Evolutionary conservation across 2,113 vertebrate species (phyloP), one percentile per base, ranked within the genome.

Genomic region (Sitta europaea): DNA sequence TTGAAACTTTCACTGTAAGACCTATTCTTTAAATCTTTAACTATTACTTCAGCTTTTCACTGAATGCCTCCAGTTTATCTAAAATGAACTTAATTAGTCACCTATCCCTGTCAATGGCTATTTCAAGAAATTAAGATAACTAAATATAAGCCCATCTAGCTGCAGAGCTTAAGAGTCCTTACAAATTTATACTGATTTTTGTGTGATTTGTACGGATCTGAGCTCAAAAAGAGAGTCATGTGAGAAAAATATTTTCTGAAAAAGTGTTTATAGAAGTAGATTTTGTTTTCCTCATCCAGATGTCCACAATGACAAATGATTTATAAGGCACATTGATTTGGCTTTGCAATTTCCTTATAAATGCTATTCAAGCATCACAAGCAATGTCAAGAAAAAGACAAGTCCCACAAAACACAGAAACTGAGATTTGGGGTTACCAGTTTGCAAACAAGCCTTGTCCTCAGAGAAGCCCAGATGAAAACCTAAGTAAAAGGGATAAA

Each of bases 31-130:
- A 86, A 76, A 71, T 88, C 24, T 90, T 90, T 61, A 88, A 50
- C 7, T 21, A 62, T 62, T 88, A 57, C 25, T 66, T 95, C 81
- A 90, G 74, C 25, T 62, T 92, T 80, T 70, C 82, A 83, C 40
- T 45, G 82, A 92, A 61, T 36, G 11, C 83, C 33, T 95, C 67
- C 57, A 88, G 62, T 53, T 93, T 88, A 65, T 50, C 58, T 88
- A 65, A 94, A 95, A 85, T 43, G 53, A 90, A 96, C 21, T 4
- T 88, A 88, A 91, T 88, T 90, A 94, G 75, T 90, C 75, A 92
- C 59, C 54, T 58, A 80, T 50, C 14, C 25, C 71, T 48, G 65
- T 45, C 6, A 2, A 83, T 47, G 50, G 54, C 19, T 90, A 38
- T 90, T 95, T 86, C 67, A 86, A 90, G 50, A 18, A 88, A 40